phyloP scores from a whole-genome alignment of 2,113 vertebrate genomes.

The Passer montanus region DNA sequence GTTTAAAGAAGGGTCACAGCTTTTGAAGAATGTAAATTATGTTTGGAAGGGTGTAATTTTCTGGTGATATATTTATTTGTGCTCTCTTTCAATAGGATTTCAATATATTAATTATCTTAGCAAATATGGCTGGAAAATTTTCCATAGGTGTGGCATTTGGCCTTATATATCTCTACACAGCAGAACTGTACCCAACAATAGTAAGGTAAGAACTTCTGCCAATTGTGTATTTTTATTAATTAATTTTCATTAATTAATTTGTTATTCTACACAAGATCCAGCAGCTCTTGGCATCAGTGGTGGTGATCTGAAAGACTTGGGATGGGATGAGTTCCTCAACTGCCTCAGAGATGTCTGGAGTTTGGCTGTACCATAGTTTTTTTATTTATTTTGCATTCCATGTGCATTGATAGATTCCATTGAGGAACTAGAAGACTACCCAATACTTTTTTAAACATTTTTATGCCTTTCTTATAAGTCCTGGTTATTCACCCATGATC shows the following conservation, averaged over 20 bases:
- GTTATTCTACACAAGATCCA: not conserved
- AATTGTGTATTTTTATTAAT: not conserved
- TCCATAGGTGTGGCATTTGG: conserved; percentile 88
- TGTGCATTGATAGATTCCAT: not conserved
- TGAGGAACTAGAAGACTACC: not conserved
- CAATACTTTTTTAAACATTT: not conserved
- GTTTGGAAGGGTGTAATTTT: not conserved
- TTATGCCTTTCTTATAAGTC: not conserved
- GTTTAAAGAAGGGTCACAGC: not conserved
- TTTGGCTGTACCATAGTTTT: not conserved
- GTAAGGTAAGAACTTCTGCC: conserved; percentile 79
- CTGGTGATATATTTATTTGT: conserved; percentile 1
- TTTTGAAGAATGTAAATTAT: not conserved
- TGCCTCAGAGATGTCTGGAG: not conserved
- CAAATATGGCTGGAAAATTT: conserved; percentile 89
- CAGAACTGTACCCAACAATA: conserved; percentile 91
- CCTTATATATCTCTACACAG: conserved; percentile 91
- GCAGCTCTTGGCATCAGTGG: not conserved
- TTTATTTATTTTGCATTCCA: not conserved
- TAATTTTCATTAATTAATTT: not conserved
- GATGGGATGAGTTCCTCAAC: not conserved
- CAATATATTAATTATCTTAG: conserved; percentile 65
- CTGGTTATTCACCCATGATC: not conserved
- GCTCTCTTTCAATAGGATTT: conserved; percentile 59
- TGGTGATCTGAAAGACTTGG: not conserved